Evolutionary conservation across 2,113 vertebrate genomes (phyloP).

Genomic region (Isurus oxyrinchus): DNA sequence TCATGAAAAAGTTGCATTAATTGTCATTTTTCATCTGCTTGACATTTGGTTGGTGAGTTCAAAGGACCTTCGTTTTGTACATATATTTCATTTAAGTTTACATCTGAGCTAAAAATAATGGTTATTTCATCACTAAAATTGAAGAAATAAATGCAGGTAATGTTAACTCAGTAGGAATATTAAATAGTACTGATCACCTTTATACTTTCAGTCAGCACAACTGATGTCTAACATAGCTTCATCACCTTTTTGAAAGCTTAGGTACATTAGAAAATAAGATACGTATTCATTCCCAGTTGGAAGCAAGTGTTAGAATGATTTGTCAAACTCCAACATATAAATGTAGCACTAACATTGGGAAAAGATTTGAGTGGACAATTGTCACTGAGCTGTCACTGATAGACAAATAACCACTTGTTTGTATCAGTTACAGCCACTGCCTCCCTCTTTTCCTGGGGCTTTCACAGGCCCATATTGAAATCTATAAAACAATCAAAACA

Average conservation of each 20-base stretch:
- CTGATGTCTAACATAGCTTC: not conserved
- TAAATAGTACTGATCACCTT: not conserved
- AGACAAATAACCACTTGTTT: constrained; percentile 9
- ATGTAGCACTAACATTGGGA: not conserved
- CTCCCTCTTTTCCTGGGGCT: not conserved
- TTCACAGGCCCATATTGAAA: not conserved
- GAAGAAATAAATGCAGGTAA: not conserved
- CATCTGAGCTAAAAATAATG: not conserved
- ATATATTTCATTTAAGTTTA: not conserved
- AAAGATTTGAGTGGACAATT: not conserved
- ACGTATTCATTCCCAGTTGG: not conserved
- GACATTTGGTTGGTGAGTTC: not conserved
- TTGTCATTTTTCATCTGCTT: not conserved
- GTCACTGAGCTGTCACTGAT: not conserved
- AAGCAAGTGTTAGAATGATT: not conserved
- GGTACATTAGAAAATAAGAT: not conserved
- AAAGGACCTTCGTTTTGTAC: not conserved
- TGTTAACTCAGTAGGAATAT: not conserved
- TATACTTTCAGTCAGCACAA: not conserved
- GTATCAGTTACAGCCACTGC: not conserved
- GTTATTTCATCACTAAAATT: not conserved
- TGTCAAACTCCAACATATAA: not conserved
- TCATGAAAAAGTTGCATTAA: not conserved
- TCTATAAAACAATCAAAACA: constrained; percentile 29
- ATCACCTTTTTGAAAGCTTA: not conserved